These are phyloP conservation scores for Megaustenia siamemsis DNA, from an alignment of 2,888 invertebrate genomes.

Conservation along the genomic window DNA sequence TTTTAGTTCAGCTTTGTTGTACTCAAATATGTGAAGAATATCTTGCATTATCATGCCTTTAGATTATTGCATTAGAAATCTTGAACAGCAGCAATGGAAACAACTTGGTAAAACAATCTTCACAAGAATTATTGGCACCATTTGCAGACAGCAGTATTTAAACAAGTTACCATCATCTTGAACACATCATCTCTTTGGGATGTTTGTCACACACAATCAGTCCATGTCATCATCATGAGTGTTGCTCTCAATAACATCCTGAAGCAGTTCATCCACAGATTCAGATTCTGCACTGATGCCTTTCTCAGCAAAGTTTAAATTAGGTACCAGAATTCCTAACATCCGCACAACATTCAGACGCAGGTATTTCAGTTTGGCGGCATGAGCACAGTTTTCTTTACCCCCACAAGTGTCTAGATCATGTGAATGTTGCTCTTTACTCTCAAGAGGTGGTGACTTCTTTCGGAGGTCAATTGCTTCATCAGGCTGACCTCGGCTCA, in stretches of 20 bases:
- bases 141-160: constrained; percentile 10
- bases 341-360: constrained; percentile 78
- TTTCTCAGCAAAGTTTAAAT: constrained; percentile 78
- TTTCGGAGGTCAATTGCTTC: constrained; percentile 73
- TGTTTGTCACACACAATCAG: background rate
- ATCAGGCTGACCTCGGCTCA: constrained; percentile 55
- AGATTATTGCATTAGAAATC: constrained; percentile 28
- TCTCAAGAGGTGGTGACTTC: constrained; percentile 58
- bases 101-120: background rate
- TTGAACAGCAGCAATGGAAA: constrained; percentile 19
- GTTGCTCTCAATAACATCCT: constrained; percentile 79
- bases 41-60: background rate
- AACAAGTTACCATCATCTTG: background rate
- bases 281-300: constrained; percentile 78
- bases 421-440: constrained; percentile 60
- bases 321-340: constrained; percentile 78
- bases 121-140: background rate
- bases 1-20: background rate
- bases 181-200: background rate
- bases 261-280: constrained; percentile 77
- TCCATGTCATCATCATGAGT: constrained; percentile 72
- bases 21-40: background rate
- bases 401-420: constrained; percentile 57
- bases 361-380: constrained; percentile 74
- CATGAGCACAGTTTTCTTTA: constrained; percentile 72